A percentile compares a stretch with the other conserved stretches of the same genome.
Evolutionary conservation across 2,888 invertebrate genomes (phyloP).

Genomic region (Crocallis elinguaria): DNA sequence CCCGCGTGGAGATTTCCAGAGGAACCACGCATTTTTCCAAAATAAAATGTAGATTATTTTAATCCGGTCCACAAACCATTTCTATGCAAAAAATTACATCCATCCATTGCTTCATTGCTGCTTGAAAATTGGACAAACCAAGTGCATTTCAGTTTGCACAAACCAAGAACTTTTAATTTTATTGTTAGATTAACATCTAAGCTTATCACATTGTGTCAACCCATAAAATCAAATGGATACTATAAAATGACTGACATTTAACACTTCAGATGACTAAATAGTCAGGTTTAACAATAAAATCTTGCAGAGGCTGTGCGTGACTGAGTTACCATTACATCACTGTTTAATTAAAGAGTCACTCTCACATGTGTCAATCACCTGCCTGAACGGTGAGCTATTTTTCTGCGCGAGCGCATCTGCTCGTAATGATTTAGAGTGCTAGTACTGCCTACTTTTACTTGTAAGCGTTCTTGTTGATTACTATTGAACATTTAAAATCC

Average conservation of each 20-base stretch:
- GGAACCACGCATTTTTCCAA: too few relatives aligned
- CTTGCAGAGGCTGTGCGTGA: conserved; percentile 8
- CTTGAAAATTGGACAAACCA: too few relatives aligned
- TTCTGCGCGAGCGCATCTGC: conserved; percentile 20
- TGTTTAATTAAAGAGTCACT: conserved; percentile 4
- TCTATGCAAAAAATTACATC: too few relatives aligned
- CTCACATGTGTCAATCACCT: conserved; percentile 22
- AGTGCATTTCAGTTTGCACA: too few relatives aligned
- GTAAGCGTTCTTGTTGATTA: neutral
- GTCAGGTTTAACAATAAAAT: neutral
- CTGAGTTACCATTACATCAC: conserved; percentile 3
- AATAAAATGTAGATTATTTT: too few relatives aligned
- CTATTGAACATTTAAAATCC: too few relatives aligned
- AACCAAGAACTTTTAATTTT: too few relatives aligned
- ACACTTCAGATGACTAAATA: neutral
- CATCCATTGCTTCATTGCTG: too few relatives aligned
- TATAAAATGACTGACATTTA: conserved; percentile 7
- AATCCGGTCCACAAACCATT: too few relatives aligned
- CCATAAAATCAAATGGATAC: neutral
- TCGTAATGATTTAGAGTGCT: neutral
- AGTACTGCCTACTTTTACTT: conserved; percentile 1
- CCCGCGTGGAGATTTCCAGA: too few relatives aligned
- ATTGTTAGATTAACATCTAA: too few relatives aligned
- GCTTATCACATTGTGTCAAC: too few relatives aligned
- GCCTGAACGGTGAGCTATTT: conserved; percentile 17